Conservation (phyloP, 1,140 invertebrate species). For the Saccostrea cuccullata region DNA sequence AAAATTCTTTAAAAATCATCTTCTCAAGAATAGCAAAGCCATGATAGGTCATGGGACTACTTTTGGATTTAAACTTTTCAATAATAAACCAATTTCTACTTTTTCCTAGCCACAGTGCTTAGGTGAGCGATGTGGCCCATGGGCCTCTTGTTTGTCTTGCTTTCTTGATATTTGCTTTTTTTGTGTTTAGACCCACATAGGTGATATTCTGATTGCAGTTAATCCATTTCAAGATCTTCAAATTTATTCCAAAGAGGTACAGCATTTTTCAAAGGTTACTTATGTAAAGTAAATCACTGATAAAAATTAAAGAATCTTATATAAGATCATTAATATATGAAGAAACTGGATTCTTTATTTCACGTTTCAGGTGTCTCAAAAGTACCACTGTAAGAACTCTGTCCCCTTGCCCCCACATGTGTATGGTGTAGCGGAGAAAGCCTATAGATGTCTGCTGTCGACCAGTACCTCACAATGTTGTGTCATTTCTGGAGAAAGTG, state of each 20-base stretch:
- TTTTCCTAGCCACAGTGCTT: too few relatives aligned
- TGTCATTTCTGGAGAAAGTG: slow-evolving; percentile 93
- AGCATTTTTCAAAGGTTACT: neutral
- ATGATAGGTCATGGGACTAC: too few relatives aligned
- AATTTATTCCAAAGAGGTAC: slow-evolving; percentile 86
- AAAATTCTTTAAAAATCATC: too few relatives aligned
- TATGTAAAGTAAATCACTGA: neutral
- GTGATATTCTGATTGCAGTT: slow-evolving; percentile 90
- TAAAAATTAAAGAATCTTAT: too few relatives aligned
- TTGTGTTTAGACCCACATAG: slow-evolving; percentile 85
- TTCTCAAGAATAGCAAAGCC: too few relatives aligned
- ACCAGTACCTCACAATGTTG: slow-evolving; percentile 81
- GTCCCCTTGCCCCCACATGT: slow-evolving; percentile 87
- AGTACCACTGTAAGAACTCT: slow-evolving; percentile 58
- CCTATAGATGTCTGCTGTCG: slow-evolving; percentile 89
- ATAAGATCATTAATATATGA: too few relatives aligned
- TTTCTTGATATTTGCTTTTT: neutral
- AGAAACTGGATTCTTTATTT: neutral
- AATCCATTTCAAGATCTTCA: slow-evolving; percentile 89
- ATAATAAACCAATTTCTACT: too few relatives aligned
- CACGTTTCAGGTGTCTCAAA: slow-evolving; percentile 62
- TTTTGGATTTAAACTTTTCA: too few relatives aligned
- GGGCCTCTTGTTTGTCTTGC: too few relatives aligned
- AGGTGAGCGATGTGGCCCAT: too few relatives aligned
- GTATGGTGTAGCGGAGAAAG: slow-evolving; percentile 87